Evolutionary conservation across 2,797 vertebrate genomes (phyloP).

Genomic region (Intellagama lesueurii): DNA sequence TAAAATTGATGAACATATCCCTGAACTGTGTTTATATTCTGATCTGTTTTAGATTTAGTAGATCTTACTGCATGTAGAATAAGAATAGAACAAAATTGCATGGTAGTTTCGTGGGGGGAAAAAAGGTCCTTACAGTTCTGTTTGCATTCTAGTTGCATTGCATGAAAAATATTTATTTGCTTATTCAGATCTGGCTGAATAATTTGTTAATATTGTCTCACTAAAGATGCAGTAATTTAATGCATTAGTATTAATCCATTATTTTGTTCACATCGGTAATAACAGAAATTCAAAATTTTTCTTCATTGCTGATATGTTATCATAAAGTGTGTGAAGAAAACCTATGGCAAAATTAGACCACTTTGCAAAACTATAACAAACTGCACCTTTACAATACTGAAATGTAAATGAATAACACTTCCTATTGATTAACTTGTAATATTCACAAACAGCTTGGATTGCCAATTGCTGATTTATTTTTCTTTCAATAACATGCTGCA

Average conservation of each 20-base stretch:
- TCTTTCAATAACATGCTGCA: slow-evolving; percentile 86
- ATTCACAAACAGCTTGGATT: slow-evolving; percentile 79
- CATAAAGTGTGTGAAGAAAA: slow-evolving; percentile 62
- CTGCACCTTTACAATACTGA: slow-evolving; percentile 80
- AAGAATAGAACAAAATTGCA: slow-evolving; percentile 73
- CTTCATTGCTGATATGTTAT: slow-evolving; percentile 66
- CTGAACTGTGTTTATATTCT: background rate
- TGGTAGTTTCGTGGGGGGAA: slow-evolving; percentile 72
- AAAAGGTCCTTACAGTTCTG: slow-evolving; percentile 71
- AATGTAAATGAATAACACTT: slow-evolving; percentile 72
- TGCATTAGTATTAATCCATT: slow-evolving; percentile 59
- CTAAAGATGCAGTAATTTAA: slow-evolving; percentile 79
- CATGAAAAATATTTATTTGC: slow-evolving; percentile 80
- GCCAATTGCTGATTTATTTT: slow-evolving; percentile 83
- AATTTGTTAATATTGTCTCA: slow-evolving; percentile 76
- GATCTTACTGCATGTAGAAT: slow-evolving; percentile 75
- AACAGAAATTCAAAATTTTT: slow-evolving; percentile 67
- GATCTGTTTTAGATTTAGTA: slow-evolving; percentile 44
- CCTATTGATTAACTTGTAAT: slow-evolving; percentile 76
- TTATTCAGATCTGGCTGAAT: slow-evolving; percentile 78
- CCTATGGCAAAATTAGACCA: slow-evolving; percentile 52
- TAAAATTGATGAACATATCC: slow-evolving; percentile 46
- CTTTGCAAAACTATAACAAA: slow-evolving; percentile 71
- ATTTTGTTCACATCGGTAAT: slow-evolving; percentile 52
- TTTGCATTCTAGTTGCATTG: slow-evolving; percentile 74